Evolutionary conservation across 1,140 invertebrate genomes (phyloP), one percentile per base, ranked within the genome.

Genomic region (Trissolcus basalis): DNA sequence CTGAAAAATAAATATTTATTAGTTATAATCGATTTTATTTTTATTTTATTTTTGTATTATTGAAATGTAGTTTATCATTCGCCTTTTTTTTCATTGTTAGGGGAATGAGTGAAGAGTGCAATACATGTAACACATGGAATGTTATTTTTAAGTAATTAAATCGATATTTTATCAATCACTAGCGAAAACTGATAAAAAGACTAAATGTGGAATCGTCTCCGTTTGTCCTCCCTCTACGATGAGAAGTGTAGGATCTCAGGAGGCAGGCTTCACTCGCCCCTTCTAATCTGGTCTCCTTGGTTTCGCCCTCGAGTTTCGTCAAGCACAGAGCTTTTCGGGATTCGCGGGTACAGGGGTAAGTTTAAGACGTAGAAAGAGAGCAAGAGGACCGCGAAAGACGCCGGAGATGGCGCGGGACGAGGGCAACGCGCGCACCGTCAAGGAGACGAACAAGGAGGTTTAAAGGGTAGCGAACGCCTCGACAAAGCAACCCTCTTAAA

Each of bases 251-350:
- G 77, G 77, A 77, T 79, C 81, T 77, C 78, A 49, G 84, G 71
- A 77, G 74, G 75, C 65, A 68, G 72, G 64, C 64, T 70, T 50
- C 53, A 78, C 81, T 84, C 79, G 69, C 74, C 82, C 83, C 78
- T 84, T 86, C 83, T 86, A 88, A 88, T 88, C 85, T 84, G 81
- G 87, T 89, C 86, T 86, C 87, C 86, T 87, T 88, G 87, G 87
- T 87, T 87, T 88, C 85, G 78, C 85, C 86, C 85, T 83, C 80
- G 75, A 78, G 77, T 80, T 80, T 79, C 79, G 77, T 67, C 78
- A 76, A 77, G 76, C 71, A 71, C 64, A 78, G 68, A 70, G 68
- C 56, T 67, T 74, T 71, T 69, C 61, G 69, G 63, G 65, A 63
- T 75, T 43, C 64, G 59, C 47, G 60, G 68, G 60, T 58, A 56